Conservation (phyloP, 2,888 invertebrate species). For the Hoplodrina ambigua region DNA sequence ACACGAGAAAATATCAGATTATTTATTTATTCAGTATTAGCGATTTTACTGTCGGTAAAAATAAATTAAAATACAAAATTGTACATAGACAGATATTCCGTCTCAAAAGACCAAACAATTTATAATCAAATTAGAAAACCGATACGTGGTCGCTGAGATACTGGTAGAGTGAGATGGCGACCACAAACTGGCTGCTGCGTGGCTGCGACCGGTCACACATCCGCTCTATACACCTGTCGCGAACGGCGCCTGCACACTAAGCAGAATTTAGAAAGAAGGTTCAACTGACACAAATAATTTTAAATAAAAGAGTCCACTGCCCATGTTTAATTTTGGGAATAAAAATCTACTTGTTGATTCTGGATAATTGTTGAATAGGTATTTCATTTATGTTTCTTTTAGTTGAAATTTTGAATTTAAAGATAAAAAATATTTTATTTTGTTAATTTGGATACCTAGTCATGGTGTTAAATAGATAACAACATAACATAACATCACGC, state of each 20-base stretch:
- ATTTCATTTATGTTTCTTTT: no score
- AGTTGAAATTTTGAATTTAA: no score
- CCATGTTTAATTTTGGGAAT: no score
- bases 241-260: constrained; percentile 63
- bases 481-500: no score
- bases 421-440: no score
- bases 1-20: no score
- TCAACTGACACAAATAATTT: constrained; percentile 7
- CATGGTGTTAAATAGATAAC: no score
- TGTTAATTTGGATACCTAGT: no score
- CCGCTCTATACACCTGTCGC: constrained; percentile 74
- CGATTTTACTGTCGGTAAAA: background rate
- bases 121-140: constrained; percentile 64
- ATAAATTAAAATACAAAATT: background rate
- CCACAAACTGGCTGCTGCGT: constrained; percentile 64
- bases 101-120: constrained; percentile 18
- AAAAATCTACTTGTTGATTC: no score
- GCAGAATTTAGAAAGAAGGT: constrained; percentile 40
- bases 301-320: no score
- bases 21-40: background rate
- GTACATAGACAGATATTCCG: background rate
- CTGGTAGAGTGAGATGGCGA: constrained; percentile 56
- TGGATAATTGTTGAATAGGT: no score
- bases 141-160: constrained; percentile 52
- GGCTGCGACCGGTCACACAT: constrained; percentile 73